Evolutionary conservation across 2,113 vertebrate species (phyloP), one percentile per base, ranked within the genome.

Genomic region (Orthochromis indermauri): DNA sequence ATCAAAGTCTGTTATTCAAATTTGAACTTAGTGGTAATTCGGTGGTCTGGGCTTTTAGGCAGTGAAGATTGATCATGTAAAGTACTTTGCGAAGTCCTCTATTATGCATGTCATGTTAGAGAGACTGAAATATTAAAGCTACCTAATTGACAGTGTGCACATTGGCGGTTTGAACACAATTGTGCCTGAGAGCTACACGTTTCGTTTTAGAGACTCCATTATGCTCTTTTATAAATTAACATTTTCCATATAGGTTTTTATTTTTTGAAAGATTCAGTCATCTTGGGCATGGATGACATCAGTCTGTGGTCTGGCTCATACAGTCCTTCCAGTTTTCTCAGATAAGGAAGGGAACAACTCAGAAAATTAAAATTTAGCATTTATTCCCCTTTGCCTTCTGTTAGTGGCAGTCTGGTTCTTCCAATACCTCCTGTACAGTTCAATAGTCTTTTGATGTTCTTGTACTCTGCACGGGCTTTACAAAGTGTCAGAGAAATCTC

Each of bases 1-100:
- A 78, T 49, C 17, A 51, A 78, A 78, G 26, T 78, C 45, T 33
- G 73, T 49, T 78, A 78, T 47, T 85, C 7, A 79, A 59, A 59
- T 31, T 37, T 68, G 33, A 68, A 68, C 19, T 68, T 13, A 37
- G 19, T 37, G 61, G 37, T 21, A 45, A 42, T 71, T 42, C 5
- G 55, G 21, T 33, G 37, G 12, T 31, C 55, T 40, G 47, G 10
- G 73, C 73, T 78, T 78, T 78, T 51, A 51, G 26, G 73, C 17
- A 78, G 45, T 12, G 24, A 78, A 78, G 3, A 51, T 68, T 68
- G 45, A 78, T 78, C 26, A 51, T 28, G 10, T 31, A 51, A 78
- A 31, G 73, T 78, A 49, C 73, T 51, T 49, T 78, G 7, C 10
- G 0, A 78, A 78, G 45, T 33, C 45, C 73, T 78, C 45, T 51